Evolutionary conservation across 2,888 invertebrate species (phyloP).

Genomic region (Cheilosia impressa): DNA sequence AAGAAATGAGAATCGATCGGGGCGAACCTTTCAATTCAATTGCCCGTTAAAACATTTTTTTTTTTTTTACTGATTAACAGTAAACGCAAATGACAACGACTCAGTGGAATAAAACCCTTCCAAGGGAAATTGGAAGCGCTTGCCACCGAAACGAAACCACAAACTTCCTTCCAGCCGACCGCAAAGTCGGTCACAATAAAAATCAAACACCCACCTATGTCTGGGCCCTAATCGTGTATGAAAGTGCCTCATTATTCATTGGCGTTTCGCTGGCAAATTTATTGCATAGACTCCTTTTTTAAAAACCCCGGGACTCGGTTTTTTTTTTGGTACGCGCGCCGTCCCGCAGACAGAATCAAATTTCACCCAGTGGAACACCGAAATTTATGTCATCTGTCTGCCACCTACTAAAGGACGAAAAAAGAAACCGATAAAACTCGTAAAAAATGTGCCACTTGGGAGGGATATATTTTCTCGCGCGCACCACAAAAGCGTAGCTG

Average conservation of each 20-base stretch:
- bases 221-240: not conserved
- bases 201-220: not conserved
- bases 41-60: no score
- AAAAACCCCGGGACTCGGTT: not conserved
- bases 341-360: slow-evolving; percentile 14
- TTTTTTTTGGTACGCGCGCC: not conserved
- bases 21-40: no score
- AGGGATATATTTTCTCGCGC: slow-evolving; percentile 21
- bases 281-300: not conserved
- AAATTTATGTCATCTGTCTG: slow-evolving; percentile 49
- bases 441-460: slow-evolving; percentile 26
- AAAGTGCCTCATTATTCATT: slow-evolving; percentile 7
- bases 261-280: not conserved
- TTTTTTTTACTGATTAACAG: no score
- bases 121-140: not conserved
- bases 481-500: slow-evolving; percentile 10
- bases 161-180: not conserved
- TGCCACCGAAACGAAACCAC: not conserved
- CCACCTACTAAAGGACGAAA: not conserved
- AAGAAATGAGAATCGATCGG: not conserved
- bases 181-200: slow-evolving; percentile 9
- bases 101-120: no score
- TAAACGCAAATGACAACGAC: no score
- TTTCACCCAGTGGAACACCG: slow-evolving; percentile 25
- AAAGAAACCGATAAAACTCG: not conserved